Percentiles rank a stretch among this genome's conserved stretches.
Conservation (phyloP, 2,113 vertebrate species). For the Gymnarchus niloticus region DNA sequence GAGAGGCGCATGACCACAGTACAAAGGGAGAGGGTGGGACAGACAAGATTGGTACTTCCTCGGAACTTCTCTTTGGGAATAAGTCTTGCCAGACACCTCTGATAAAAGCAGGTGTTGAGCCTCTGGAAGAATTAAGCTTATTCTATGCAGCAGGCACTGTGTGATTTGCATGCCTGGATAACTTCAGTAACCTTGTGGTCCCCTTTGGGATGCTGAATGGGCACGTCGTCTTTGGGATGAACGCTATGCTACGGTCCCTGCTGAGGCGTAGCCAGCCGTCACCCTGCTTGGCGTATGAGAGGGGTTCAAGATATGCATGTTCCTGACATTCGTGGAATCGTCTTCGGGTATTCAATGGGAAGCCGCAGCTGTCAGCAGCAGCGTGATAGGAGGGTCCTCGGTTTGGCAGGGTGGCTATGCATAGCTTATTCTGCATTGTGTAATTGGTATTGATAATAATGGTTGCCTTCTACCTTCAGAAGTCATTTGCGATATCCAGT, state of each 20-base stretch:
- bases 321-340: background rate
- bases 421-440: background rate
- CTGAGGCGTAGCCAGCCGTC: background rate
- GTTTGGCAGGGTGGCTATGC: too few relatives aligned
- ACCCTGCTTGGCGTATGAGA: background rate
- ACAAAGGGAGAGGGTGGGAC: slow-evolving; percentile 12
- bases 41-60: background rate
- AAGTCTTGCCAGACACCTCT: background rate
- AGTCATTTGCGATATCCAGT: background rate
- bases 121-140: background rate
- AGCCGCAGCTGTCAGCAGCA: background rate
- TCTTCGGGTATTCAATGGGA: background rate
- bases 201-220: background rate
- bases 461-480: background rate
- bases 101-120: background rate
- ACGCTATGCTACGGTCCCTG: background rate
- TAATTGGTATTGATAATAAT: background rate
- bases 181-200: background rate
- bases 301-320: background rate
- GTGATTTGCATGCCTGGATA: slow-evolving; percentile 6
- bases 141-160: background rate
- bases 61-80: background rate
- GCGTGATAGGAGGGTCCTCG: too few relatives aligned
- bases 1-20: background rate
- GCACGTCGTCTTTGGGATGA: background rate